These are phyloP conservation scores for Diprion similis DNA, from an alignment of 1,140 invertebrate species.

Conservation along the genomic window DNA sequence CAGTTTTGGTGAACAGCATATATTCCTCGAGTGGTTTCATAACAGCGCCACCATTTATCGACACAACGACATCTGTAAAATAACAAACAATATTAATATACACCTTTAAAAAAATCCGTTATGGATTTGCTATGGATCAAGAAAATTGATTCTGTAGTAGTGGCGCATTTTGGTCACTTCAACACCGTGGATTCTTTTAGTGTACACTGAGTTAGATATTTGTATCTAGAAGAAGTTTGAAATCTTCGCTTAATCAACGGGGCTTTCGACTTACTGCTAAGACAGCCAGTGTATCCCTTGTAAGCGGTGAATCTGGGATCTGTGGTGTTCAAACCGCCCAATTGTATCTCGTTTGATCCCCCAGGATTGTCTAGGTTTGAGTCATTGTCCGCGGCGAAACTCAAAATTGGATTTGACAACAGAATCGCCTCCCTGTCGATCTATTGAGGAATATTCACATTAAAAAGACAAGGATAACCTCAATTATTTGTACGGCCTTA, in stretches of 20 bases:
- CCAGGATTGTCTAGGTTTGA: conserved; percentile 40
- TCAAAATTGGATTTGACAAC: conserved; percentile 70
- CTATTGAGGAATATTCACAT: conserved; percentile 39
- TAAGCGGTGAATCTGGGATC: conserved; percentile 81
- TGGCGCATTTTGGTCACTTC: too few species aligned
- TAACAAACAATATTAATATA: conserved; percentile 19
- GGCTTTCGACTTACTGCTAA: conserved; percentile 76
- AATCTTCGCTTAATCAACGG: too few species aligned
- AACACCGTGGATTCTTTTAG: not conserved
- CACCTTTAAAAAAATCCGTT: conserved; percentile 10
- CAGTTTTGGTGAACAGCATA: conserved; percentile 84
- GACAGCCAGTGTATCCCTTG: conserved; percentile 86
- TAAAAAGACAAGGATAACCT: not conserved
- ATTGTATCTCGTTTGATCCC: conserved; percentile 77
- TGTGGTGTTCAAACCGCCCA: conserved; percentile 85
- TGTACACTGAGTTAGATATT: not conserved
- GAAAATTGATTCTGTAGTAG: not conserved
- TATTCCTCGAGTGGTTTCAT: conserved; percentile 90
- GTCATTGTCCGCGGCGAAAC: conserved; percentile 68
- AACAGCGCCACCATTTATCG: conserved; percentile 74
- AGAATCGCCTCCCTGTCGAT: conserved; percentile 79
- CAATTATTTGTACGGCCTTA: not conserved
- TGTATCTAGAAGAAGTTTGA: not conserved
- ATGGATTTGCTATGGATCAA: not conserved
- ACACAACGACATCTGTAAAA: conserved; percentile 77